Percentiles rank a stretch among this genome's conserved stretches.
Evolutionary conservation across 2,888 invertebrate species (phyloP).

Genomic region (Dichetophora obliterata): DNA sequence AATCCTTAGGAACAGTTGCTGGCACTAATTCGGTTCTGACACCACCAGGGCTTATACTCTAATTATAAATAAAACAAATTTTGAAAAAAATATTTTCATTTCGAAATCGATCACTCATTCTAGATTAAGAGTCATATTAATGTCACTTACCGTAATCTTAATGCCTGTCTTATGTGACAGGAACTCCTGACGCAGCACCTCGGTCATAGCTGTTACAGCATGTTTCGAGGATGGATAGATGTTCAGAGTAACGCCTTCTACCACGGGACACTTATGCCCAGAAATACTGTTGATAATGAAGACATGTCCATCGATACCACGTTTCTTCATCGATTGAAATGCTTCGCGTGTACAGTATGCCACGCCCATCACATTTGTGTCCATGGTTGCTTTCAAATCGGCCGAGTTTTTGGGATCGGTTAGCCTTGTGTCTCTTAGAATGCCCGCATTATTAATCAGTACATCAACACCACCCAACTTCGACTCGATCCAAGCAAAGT

Average conservation of each 20-base stretch:
- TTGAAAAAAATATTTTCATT: too few species aligned
- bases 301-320: constrained; percentile 71
- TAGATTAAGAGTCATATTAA: too few species aligned
- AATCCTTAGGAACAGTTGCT: constrained; percentile 57
- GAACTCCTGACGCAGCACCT: constrained; percentile 67
- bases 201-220: constrained; percentile 66
- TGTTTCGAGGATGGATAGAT: constrained; percentile 66
- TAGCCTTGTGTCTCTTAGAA: constrained; percentile 42
- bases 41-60: constrained; percentile 57
- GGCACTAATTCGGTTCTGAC: constrained; percentile 54
- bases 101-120: too few species aligned
- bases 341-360: constrained; percentile 69
- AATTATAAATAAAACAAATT: not conserved
- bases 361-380: constrained; percentile 68
- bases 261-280: constrained; percentile 65
- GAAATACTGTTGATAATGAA: constrained; percentile 70
- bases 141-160: constrained; percentile 59
- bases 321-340: constrained; percentile 62
- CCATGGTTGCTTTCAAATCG: constrained; percentile 58
- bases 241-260: constrained; percentile 53
- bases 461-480: constrained; percentile 72
- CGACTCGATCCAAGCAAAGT: constrained; percentile 71
- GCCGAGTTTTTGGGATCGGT: constrained; percentile 47
- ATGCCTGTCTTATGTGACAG: constrained; percentile 53
- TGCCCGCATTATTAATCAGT: constrained; percentile 72